phyloP scores from a whole-genome alignment of 2,888 invertebrate genomes.

The Icerya purchasi region DNA sequence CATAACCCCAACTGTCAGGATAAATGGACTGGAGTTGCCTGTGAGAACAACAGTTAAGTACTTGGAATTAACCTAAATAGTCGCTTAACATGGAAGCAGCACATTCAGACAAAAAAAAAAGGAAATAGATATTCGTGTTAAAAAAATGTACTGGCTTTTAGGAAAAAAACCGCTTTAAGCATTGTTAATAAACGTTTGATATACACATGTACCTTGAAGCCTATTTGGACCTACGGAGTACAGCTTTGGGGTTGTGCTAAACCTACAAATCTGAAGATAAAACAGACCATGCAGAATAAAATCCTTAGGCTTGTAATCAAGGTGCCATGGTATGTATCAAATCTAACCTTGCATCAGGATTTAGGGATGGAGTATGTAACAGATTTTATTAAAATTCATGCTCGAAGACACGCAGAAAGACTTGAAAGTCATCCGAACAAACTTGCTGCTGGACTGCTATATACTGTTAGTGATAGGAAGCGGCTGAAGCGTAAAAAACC shows the following conservation, averaged over 20 bases:
- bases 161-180: background rate
- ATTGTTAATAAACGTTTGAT: background rate
- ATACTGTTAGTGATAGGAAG: too few species aligned
- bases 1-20: background rate
- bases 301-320: background rate
- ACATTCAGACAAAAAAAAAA: background rate
- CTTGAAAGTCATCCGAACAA: background rate
- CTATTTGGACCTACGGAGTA: background rate
- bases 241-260: background rate
- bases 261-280: background rate
- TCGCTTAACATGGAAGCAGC: background rate
- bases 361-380: background rate
- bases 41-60: background rate
- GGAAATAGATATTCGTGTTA: background rate
- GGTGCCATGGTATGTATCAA: background rate
- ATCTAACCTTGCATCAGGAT: background rate
- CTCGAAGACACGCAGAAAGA: background rate
- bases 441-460: too few species aligned
- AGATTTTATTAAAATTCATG: background rate
- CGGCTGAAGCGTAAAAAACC: too few species aligned
- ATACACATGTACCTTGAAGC: background rate
- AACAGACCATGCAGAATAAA: background rate
- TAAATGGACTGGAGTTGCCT: background rate
- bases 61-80: background rate
- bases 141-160: background rate